These are phyloP conservation scores for Anarrhichthys ocellatus DNA, from an alignment of 2,113 vertebrate species.

Conservation along the genomic window DNA sequence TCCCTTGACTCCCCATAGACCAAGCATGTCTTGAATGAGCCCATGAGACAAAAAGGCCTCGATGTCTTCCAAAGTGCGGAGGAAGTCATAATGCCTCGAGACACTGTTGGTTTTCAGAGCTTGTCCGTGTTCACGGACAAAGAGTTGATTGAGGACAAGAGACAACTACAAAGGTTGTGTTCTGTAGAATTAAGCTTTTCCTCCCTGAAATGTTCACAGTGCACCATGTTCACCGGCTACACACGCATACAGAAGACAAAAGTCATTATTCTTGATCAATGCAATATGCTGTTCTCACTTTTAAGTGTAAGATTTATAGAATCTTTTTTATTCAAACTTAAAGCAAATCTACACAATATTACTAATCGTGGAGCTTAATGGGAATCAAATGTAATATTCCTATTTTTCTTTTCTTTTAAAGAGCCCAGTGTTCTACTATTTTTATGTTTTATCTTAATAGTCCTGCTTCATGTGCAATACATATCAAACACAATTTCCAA, in stretches of 20 bases:
- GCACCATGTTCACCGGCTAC: not conserved
- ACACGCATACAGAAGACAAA: not conserved
- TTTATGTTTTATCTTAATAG: not conserved
- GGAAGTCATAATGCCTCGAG: constrained; percentile 25
- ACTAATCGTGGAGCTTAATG: not conserved
- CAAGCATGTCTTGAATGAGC: not conserved
- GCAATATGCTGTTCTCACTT: not conserved
- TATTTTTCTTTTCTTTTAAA: not conserved
- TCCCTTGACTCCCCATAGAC: constrained; percentile 11
- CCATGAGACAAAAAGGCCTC: not conserved
- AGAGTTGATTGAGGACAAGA: constrained; percentile 48
- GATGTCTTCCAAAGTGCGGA: not conserved
- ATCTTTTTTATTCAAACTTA: not conserved
- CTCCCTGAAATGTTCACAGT: constrained; percentile 25
- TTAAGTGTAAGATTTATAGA: not conserved
- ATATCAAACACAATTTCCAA: not conserved
- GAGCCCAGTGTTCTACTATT: not conserved
- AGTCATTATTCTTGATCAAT: not conserved
- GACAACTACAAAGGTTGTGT: constrained; percentile 59
- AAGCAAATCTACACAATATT: not conserved
- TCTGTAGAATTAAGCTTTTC: constrained; percentile 32
- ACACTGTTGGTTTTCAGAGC: constrained; percentile 41
- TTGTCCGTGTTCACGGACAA: constrained; percentile 30
- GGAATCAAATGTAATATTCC: not conserved
- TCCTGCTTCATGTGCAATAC: not conserved